Conservation (phyloP, 2,113 vertebrate species). For the Myanophis thanlyinensis region DNA sequence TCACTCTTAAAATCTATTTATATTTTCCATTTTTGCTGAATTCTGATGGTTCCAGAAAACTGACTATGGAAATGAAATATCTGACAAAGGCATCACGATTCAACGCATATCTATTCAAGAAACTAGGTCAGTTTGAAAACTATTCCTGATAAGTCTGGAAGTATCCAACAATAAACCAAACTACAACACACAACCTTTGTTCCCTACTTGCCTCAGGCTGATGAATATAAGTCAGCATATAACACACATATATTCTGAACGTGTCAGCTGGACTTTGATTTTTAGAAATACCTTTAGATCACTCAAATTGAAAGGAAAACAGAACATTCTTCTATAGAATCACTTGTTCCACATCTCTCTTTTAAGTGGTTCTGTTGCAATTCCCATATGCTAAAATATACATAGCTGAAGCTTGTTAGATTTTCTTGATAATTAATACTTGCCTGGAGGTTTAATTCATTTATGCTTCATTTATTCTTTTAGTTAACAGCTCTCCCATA, state of each 20-base stretch:
- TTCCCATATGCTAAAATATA: background rate
- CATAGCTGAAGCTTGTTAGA: background rate
- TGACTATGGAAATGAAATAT: background rate
- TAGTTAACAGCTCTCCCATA: background rate
- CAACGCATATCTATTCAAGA: background rate
- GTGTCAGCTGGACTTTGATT: background rate
- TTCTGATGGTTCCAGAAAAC: background rate
- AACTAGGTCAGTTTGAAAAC: background rate
- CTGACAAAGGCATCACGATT: background rate
- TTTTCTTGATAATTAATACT: background rate
- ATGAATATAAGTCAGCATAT: background rate
- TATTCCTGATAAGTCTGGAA: background rate
- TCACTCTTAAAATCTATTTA: background rate
- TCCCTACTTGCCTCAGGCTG: background rate
- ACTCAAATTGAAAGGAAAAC: background rate
- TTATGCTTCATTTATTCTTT: background rate
- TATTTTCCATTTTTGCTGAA: background rate
- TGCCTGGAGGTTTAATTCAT: background rate
- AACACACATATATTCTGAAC: background rate
- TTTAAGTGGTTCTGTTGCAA: background rate
- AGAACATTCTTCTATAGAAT: background rate
- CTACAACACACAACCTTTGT: background rate
- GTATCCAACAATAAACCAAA: background rate
- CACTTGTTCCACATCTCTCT: background rate
- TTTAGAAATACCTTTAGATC: background rate